These are phyloP conservation scores for Lacerta viridis DNA, from an alignment of 2,797 vertebrate species.

Conservation along the genomic window DNA sequence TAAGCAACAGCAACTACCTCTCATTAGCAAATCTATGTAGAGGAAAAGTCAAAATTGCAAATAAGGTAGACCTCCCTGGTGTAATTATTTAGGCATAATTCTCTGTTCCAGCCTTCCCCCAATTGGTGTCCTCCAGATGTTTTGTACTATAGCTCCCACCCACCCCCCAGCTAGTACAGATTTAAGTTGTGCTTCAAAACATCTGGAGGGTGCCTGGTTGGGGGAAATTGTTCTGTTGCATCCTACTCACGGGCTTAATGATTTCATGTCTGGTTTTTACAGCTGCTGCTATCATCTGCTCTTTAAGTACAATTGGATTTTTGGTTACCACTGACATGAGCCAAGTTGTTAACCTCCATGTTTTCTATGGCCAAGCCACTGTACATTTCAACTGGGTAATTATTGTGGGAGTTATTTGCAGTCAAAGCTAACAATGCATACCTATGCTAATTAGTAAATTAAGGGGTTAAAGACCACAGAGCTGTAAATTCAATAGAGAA, in stretches of 20 bases:
- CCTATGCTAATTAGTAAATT: no score
- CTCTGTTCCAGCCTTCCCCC: background rate
- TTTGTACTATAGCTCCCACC: no score
- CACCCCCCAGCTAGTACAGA: no score
- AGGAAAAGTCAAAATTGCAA: background rate
- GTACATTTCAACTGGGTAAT: background rate
- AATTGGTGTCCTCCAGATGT: no score
- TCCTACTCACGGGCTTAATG: no score
- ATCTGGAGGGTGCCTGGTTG: no score
- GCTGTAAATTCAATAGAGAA: no score
- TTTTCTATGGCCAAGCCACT: background rate
- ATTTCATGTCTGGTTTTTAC: background rate
- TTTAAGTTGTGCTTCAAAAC: no score
- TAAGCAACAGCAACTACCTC: background rate
- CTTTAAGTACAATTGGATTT: background rate
- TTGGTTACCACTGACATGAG: background rate
- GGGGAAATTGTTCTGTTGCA: background rate
- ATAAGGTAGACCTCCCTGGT: background rate
- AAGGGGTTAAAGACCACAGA: no score
- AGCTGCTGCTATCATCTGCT: conserved; percentile 2
- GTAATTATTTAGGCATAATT: background rate
- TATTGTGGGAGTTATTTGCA: no score
- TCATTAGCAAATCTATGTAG: background rate
- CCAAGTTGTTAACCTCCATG: background rate
- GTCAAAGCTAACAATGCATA: no score